Evolutionary conservation across 2,888 invertebrate genomes (phyloP), one percentile per base, ranked within the genome.

Genomic region (Spodoptera exigua): DNA sequence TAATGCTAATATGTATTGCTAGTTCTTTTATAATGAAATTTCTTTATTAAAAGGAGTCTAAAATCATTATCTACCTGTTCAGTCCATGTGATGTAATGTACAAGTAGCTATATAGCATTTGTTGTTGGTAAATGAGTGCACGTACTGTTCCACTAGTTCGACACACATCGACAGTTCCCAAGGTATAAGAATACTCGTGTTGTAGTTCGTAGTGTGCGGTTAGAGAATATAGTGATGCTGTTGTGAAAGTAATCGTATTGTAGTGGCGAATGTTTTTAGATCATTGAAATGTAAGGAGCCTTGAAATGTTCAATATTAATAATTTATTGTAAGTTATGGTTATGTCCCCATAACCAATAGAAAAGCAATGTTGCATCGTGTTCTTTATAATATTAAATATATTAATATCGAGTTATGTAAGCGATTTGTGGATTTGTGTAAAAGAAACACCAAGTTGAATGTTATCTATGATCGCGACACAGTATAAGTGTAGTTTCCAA

Each of bases 241-340:
- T 61, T 56, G 62, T 70, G 58, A 62, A 61, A 61, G 63, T 66
- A 64, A 65, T 71, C n/a, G 47, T 58, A 61, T 36, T 46, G 58
- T 70, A 75, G 64, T 32, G 58, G 55, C 76, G 68, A 76, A 76
- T 76, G 76, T 76, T 66, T 70, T 76, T 76, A 76, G 76, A 76
- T 76, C 76, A 74, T 76, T 76, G 76, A 65, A 68, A 64, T 74
- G 43, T 70, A 75, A 68, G 73, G 58, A 65, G 76, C 76, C 76
- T 76, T 76, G 76, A 66, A 60, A 73, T 75, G 75, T 75, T 75
- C 75, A 75, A 67, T 75, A 75, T 59, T 70, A 69, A 68, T 68
- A 68, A 68, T 68, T 52, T 75, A 72, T 56, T 53, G 53, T 75
- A 75, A 76, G 76, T 63, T 67, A 72, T 64, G 70, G 70, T 71